Evolutionary conservation across 2,797 vertebrate genomes (phyloP).

Genomic region (Gastrophryne carolinensis): DNA sequence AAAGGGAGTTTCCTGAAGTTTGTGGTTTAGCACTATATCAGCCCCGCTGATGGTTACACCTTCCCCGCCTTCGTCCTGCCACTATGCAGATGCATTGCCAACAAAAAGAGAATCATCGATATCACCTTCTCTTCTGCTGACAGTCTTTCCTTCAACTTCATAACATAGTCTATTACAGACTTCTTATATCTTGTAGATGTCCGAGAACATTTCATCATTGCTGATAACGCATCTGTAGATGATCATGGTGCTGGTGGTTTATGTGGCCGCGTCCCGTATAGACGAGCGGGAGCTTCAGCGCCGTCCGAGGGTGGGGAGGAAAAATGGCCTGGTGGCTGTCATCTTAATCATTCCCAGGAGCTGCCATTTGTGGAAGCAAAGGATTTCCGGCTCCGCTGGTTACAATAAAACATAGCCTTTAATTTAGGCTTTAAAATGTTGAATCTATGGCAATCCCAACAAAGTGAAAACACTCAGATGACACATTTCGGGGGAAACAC

Average conservation of each 20-base stretch:
- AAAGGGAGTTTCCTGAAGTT: constrained; percentile 75
- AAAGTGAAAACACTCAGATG: too few relatives aligned
- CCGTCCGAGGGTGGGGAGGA: constrained; percentile 62
- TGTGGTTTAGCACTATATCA: constrained; percentile 86
- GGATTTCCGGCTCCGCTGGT: too few relatives aligned
- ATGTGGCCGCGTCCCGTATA: neutral
- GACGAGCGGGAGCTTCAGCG: constrained; percentile 18
- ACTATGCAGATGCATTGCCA: constrained; percentile 83
- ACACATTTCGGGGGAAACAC: too few relatives aligned
- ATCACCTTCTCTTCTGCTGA: too few relatives aligned
- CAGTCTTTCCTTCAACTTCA: constrained; percentile 89
- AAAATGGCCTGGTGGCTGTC: too few relatives aligned
- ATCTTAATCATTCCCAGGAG: too few relatives aligned
- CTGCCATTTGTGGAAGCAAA: too few relatives aligned
- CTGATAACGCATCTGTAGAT: constrained; percentile 70
- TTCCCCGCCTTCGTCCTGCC: constrained; percentile 65
- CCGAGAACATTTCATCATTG: constrained; percentile 89
- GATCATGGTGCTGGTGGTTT: constrained; percentile 62
- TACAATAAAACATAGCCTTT: too few relatives aligned
- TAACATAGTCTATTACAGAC: constrained; percentile 68
- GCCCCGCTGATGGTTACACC: constrained; percentile 68
- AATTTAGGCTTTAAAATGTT: too few relatives aligned
- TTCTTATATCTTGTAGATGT: constrained; percentile 78
- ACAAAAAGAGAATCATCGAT: constrained; percentile 78
- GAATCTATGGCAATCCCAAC: too few relatives aligned